phyloP scores from a whole-genome alignment of 2,797 vertebrate species.

The Delichon dasypus region DNA sequence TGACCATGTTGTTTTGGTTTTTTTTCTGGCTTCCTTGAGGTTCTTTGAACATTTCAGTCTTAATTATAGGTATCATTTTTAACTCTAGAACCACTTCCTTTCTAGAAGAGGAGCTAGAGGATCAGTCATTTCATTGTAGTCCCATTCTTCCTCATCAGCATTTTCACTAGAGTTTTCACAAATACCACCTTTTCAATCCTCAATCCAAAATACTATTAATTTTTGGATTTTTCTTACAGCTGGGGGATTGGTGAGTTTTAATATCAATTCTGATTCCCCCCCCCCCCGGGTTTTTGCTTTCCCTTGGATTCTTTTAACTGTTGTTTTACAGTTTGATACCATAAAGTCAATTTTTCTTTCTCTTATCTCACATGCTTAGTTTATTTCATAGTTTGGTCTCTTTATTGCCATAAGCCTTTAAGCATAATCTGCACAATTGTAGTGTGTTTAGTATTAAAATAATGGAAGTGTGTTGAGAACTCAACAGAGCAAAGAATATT shows the following conservation, averaged over 20 bases:
- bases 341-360: background rate
- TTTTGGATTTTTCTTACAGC: background rate
- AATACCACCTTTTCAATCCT: background rate
- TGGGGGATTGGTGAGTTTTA: background rate
- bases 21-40: background rate
- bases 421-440: background rate
- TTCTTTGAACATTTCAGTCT: background rate
- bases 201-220: background rate
- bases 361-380: background rate
- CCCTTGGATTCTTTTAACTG: background rate
- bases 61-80: background rate
- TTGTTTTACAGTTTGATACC: background rate
- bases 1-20: rapidly evolving
- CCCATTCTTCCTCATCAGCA: background rate
- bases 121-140: background rate
- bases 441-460: background rate
- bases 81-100: background rate
- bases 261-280: background rate
- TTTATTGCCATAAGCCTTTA: background rate
- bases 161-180: background rate
- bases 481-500: background rate
- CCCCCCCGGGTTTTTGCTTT: background rate
- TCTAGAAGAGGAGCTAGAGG: background rate
- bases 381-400: background rate
- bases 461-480: background rate